These are phyloP conservation scores for Miltochrista miniata DNA, from an alignment of 2,888 invertebrate species.

Conservation along the genomic window DNA sequence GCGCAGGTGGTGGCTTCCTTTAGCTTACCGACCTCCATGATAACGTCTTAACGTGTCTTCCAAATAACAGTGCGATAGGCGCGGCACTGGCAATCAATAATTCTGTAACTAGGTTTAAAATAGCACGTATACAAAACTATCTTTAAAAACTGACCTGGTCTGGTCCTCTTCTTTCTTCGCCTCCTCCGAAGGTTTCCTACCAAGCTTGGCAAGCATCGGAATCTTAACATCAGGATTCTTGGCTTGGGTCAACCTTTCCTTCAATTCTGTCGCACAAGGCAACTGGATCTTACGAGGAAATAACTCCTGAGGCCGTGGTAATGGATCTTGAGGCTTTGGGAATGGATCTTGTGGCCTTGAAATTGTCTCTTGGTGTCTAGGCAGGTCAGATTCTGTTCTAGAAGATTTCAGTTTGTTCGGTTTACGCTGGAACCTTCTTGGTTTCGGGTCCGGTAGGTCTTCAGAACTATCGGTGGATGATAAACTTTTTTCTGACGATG, in stretches of 20 bases:
- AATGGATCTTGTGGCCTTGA: slow-evolving; percentile 49
- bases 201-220: slow-evolving; percentile 67
- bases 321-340: slow-evolving; percentile 42
- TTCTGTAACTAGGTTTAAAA: too few relatives aligned
- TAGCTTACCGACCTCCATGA: too few relatives aligned
- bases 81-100: too few relatives aligned
- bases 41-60: too few relatives aligned
- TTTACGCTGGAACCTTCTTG: slow-evolving; percentile 68
- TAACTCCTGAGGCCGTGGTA: slow-evolving; percentile 43
- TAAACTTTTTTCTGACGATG: slow-evolving; percentile 78
- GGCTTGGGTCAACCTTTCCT: slow-evolving; percentile 59
- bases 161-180: slow-evolving; percentile 63
- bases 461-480: slow-evolving; percentile 77
- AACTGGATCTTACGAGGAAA: slow-evolving; percentile 52
- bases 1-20: too few relatives aligned
- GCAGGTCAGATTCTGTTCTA: slow-evolving; percentile 74
- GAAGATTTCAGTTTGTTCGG: slow-evolving; percentile 74
- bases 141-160: slow-evolving; percentile 24
- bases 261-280: slow-evolving; percentile 56
- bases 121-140: too few relatives aligned
- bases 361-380: slow-evolving; percentile 54
- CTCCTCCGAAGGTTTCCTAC: slow-evolving; percentile 64
- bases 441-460: slow-evolving; percentile 64
- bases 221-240: slow-evolving; percentile 64
- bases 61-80: too few relatives aligned